Base-by-base conservation (phyloP, 2,888 invertebrate species). In the Macrophya annulata region DNA sequence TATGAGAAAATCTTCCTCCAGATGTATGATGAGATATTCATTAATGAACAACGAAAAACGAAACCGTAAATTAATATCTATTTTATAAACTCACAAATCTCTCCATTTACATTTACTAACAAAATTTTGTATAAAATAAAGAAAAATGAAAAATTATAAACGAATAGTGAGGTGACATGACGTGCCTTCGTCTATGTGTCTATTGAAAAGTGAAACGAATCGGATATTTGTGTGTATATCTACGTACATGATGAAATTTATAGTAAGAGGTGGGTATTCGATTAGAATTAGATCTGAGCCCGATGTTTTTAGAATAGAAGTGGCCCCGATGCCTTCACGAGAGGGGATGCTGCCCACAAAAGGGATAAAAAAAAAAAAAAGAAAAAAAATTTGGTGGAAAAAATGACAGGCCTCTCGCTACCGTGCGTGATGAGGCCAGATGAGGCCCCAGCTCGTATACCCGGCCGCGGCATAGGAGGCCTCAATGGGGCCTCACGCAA, bases 321-420 rank as follows among this genome's bases (percentile, higher is more conserved):
- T 71, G 68, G 77, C 62, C 86, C 71, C 82, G 45, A 21, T 62
- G 65, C 43, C 43, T 31, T 17, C 6, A 25, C 65, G 82, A 65
- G 82, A 82, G 82, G 82, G 82, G 82, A 82, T 82, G 82, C 65
- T 82, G 82, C 65, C 82, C 82, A 82, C 82, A 82, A 82, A 82
- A 82, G 82, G 82, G 82, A 55, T 82, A 82, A 82, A 65, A 82
- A 76, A 51, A 48, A 48, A 17, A 74, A 31, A 76, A 76, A 45
- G 10, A 45, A 45, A 83, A 90, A 89, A 89, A 87, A 88, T 89
- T 87, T 87, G 88, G 89, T 88, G 88, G 89, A 90, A 92, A 92
- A 92, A 91, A 92, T 91, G 91, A 91, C 90, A 90, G 91, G 90
- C 89, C 90, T 89, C 88, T 89, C 90, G 92, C 92, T 92, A 92